Percentiles rank a stretch among this genome's conserved stretches.
Conservation (phyloP, 2,797 vertebrate species). For the Malacoctenus gilli region DNA sequence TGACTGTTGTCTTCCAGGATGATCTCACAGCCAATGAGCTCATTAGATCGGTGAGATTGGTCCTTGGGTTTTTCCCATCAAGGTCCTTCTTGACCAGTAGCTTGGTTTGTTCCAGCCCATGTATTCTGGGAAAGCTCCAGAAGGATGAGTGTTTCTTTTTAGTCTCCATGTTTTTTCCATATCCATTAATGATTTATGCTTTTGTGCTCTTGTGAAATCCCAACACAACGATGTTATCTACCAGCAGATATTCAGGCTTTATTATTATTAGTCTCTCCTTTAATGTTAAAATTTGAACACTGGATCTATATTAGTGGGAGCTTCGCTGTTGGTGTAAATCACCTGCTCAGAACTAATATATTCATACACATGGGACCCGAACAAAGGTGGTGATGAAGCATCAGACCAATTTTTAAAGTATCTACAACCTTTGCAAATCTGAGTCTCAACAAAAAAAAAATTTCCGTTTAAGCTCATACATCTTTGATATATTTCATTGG, state of each 20-base stretch:
- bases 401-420: no score
- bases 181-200: slow-evolving; percentile 22
- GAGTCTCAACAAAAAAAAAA: no score
- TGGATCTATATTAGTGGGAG: background rate
- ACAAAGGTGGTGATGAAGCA: background rate
- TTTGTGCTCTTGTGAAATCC: slow-evolving; percentile 13
- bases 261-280: background rate
- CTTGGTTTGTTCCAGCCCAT: slow-evolving; percentile 27
- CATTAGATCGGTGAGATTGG: slow-evolving; percentile 54
- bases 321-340: slow-evolving; percentile 4
- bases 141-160: background rate
- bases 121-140: slow-evolving; percentile 10
- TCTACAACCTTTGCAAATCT: no score
- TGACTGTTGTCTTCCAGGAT: slow-evolving; percentile 50
- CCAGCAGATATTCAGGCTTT: background rate
- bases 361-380: slow-evolving; percentile 1
- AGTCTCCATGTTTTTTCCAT: background rate
- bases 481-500: no score
- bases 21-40: slow-evolving; percentile 46
- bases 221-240: background rate
- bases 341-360: background rate
- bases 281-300: background rate
- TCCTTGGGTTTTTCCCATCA: slow-evolving; percentile 42
- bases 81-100: slow-evolving; percentile 24
- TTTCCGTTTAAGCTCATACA: no score